Evolutionary conservation across 2,888 invertebrate species (phyloP).

Genomic region (Leptopterna dolabrata): DNA sequence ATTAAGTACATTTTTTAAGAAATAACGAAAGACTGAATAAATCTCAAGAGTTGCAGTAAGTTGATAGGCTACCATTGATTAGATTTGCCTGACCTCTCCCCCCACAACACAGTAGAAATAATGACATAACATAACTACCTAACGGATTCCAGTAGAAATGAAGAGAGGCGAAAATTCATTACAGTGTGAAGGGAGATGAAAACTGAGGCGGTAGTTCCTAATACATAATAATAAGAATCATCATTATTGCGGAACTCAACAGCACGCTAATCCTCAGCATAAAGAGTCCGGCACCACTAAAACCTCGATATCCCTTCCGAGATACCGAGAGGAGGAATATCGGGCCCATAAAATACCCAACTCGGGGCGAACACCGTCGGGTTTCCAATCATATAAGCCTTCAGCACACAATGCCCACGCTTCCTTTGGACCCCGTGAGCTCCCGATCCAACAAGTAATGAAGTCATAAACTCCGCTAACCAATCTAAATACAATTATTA

Average conservation of each 20-base stretch:
- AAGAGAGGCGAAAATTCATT: background rate
- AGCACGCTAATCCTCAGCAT: background rate
- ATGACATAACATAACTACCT: no score
- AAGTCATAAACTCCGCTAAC: slow-evolving; percentile 50
- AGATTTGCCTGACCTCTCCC: no score
- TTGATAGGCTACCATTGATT: no score
- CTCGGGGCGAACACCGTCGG: background rate
- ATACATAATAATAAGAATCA: background rate
- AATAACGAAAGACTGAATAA: no score
- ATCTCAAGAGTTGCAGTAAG: no score
- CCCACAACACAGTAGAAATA: no score
- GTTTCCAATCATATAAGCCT: slow-evolving; percentile 50
- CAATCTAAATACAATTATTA: slow-evolving; percentile 55
- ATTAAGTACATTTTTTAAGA: no score
- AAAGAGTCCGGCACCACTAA: slow-evolving; percentile 20
- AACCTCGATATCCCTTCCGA: background rate
- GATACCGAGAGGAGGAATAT: background rate
- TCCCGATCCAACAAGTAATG: slow-evolving; percentile 44
- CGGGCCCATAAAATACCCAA: background rate
- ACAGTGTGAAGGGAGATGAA: background rate
- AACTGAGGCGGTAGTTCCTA: background rate
- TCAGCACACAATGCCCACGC: slow-evolving; percentile 36
- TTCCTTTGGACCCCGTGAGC: background rate
- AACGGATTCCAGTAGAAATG: no score
- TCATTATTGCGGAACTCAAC: background rate